Conservation (phyloP, 2,113 vertebrate species). For the Alces alces region DNA sequence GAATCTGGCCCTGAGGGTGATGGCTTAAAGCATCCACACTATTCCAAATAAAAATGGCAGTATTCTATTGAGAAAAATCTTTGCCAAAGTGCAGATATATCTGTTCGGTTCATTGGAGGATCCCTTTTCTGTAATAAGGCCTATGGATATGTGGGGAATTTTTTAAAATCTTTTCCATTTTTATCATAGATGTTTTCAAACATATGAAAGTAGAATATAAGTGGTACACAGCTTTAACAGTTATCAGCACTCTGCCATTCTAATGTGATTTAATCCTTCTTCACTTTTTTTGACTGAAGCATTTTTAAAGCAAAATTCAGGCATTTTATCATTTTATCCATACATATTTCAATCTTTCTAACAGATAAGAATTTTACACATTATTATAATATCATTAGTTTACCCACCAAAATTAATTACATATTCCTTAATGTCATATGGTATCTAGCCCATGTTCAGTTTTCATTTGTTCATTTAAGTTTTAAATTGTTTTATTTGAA, state of each 20-base stretch:
- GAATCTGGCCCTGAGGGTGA: neutral
- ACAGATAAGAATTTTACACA: neutral
- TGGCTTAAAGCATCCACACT: neutral
- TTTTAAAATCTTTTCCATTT: neutral
- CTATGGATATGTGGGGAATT: neutral
- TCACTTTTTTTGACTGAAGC: neutral
- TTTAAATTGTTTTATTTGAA: slow-evolving; percentile 5
- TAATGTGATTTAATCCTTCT: neutral
- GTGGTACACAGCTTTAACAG: neutral
- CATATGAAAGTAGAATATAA: neutral
- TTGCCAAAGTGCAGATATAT: neutral
- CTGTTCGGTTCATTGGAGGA: neutral
- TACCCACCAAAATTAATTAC: neutral
- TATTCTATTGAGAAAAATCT: neutral
- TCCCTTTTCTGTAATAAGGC: neutral
- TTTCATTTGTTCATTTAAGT: neutral
- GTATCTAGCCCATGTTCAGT: neutral
- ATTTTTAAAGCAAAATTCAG: neutral
- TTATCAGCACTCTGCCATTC: neutral
- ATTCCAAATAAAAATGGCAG: neutral
- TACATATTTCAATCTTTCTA: neutral
- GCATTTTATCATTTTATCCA: neutral
- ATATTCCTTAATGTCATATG: neutral
- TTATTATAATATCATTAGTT: neutral
- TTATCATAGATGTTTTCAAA: slow-evolving; percentile 4